Base-by-base conservation (phyloP, 1,140 invertebrate species). In the Rhagoletis zephyria region DNA sequence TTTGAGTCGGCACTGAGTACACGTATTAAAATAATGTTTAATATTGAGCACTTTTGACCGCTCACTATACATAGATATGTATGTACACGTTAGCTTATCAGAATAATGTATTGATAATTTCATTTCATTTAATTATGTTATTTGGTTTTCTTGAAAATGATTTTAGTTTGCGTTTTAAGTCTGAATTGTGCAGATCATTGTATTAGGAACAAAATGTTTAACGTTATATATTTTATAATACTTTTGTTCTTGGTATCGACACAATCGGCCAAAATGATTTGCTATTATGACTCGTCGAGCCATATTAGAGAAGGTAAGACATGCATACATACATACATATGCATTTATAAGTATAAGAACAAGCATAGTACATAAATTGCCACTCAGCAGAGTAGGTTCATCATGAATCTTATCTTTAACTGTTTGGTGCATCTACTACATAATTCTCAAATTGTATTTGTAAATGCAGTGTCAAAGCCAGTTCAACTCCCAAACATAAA, bases 211-310 rank as follows among this genome's bases (percentile, higher is more conserved):
- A 56, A 81, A 81, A 81, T 81, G 74, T 7, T 56, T 4, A 81
- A 81, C 2, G 48, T 56, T 1, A 56, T 56, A 19, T 81, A 16
- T 56, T 56, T 86, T 16, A 1, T 86, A 65, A 10, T 63, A n/a
- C 7, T 16, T 63, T 51, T 86, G 60, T 1, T 61, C 10, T 14
- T 63, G 4, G 19, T 1, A 16, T 42, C 42, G 40, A 42, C 42
- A 61, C 19, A 65, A 86, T 42, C 59, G 40, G 14, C 59, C 30
- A 63, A 16, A 19, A 63, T 86, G 59, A 60, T 86, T 63, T 86
- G 85, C 45, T 81, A 81, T 56, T 81, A 81, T 81, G 74, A 81
- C 16, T 81, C 74, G n/a, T 6, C 74, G 5, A 81, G 74, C 9
- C 48, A 81, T 19, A 48, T 56, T 56, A 51, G 74, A 81, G 74